Percentiles rank a stretch among this genome's conserved stretches.
Conservation (phyloP, 2,797 vertebrate genomes). For the Pitangus sulphuratus region DNA sequence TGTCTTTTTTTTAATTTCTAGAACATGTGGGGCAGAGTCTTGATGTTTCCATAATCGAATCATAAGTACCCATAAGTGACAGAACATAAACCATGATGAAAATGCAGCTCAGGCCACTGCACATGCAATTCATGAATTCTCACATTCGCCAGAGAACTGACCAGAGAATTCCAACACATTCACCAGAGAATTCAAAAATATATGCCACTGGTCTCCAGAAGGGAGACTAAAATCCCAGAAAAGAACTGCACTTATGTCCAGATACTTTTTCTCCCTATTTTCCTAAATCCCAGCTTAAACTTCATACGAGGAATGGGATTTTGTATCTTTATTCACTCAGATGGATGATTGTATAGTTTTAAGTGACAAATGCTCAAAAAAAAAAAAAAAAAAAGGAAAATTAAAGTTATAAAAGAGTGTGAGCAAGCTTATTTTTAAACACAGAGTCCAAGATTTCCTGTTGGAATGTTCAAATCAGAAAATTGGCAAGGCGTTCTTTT, state of each 20-base stretch:
- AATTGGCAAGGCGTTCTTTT: background rate
- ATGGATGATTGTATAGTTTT: background rate
- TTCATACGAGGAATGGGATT: background rate
- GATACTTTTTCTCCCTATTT: background rate
- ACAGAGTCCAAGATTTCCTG: background rate
- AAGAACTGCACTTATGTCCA: background rate
- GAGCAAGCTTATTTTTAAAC: background rate
- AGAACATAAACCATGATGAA: background rate
- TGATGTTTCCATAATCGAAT: background rate
- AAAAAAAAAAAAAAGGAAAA: background rate
- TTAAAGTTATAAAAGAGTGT: background rate
- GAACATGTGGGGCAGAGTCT: background rate
- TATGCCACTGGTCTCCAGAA: background rate
- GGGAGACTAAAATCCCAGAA: background rate
- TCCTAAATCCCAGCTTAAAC: background rate
- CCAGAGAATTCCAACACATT: background rate
- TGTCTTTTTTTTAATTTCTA: background rate
- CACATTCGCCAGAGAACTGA: background rate
- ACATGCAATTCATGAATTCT: background rate
- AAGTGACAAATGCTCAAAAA: conserved; percentile 24
- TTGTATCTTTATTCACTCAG: background rate
- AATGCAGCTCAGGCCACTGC: background rate
- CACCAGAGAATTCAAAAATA: background rate
- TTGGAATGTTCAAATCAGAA: background rate
- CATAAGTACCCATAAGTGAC: background rate